Evolutionary conservation across 2,797 vertebrate species (phyloP), one percentile per base, ranked within the genome.

Genomic region (Sphenodon punctatus): DNA sequence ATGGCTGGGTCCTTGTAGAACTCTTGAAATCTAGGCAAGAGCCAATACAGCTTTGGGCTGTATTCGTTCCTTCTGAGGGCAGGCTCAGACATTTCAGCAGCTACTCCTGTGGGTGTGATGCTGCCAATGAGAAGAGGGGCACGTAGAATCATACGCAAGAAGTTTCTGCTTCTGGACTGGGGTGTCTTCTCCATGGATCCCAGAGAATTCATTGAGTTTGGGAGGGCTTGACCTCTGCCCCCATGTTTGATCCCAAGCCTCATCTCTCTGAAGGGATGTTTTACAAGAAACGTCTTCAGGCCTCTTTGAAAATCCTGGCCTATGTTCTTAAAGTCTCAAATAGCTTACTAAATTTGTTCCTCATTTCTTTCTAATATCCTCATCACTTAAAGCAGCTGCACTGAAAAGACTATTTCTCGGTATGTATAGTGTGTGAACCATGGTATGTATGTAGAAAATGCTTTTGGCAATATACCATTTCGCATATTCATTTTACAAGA

Each of bases 361-460:
- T 75, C 89, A 82, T 48, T 80, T 91, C 84, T 15, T 27, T 68
- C 23, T 82, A 19, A 1, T 4, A 51, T 93, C 60, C 78, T 70
- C 43, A 41, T 58, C 36, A 56, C 49, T 58, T 73, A 56, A 63
- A 81, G 39, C 25, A 75, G 48, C 41, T 89, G 12, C 65, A 45
- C 72, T 53, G n/a, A 34, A 9, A 81, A 61, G 65, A 48, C 12
- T 58, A 15, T 75, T 88, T 22, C 39, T 2, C 71, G 76, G 1
- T 75, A 75, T 36, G 16, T 80, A 55, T 49, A 30, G 27, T 77
- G 51, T 65, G 2, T 74, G 49, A 68, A 46, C 80, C 55, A 22
- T 19, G 4, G 68, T 60, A 84, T 74, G 27, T 68, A 39, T 88
- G 49, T 89, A 80, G 81, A 68, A 84, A 77, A 88, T 89, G 27